Evolutionary conservation across 1,140 invertebrate species (phyloP), one percentile per base, ranked within the genome.

Genomic region (Drosophila chauvacae): DNA sequence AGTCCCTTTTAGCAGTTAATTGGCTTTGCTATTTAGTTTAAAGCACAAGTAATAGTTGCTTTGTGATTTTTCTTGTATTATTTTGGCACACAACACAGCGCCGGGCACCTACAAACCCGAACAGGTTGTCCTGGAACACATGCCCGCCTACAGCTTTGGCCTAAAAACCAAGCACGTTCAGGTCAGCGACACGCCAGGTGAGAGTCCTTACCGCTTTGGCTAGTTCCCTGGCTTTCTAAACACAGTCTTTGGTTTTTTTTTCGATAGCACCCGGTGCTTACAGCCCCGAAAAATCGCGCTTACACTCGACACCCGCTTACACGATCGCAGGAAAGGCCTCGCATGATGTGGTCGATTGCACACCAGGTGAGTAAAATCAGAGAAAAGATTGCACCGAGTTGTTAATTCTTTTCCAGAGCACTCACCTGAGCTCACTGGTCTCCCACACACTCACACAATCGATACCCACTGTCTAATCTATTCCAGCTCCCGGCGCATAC

Each of bases 401-500:
- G 5, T 0, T 5, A 23, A 7, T 53, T 35, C 7, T 10, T 13
- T 13, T 35, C 13, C 33, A 35, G 33, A 35, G n/a, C 50, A 7
- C 14, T 47, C 13, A n/a, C 13, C 13, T 14, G 11, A 64, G n/a
- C 6, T 1, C 30, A 53, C 35, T 6, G 7, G 33, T 7, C 28
- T 20, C 5, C 26, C 11, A 13, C 39, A 18, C 35, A 33, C 50
- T 35, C 10, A 50, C 50, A 7, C 50, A 30, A 41, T 20, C 53
- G 14, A n/a, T 39, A 4, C 53, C 35, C 14, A 39, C 35, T 56
- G 4, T 75, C 26, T 55, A 2, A 7, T 75, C 26, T 55, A 2
- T 85, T 85, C 14, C 97, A 39, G 95, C 96, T 75, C 94, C 97
- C 79, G 94, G 97, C 87, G 94, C 95, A 92, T 95, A 98, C 94